A percentile compares a stretch with the other conserved stretches of the same genome.
Evolutionary conservation across 2,113 vertebrate species (phyloP).

Genomic region (Clarias macrocephalus): DNA sequence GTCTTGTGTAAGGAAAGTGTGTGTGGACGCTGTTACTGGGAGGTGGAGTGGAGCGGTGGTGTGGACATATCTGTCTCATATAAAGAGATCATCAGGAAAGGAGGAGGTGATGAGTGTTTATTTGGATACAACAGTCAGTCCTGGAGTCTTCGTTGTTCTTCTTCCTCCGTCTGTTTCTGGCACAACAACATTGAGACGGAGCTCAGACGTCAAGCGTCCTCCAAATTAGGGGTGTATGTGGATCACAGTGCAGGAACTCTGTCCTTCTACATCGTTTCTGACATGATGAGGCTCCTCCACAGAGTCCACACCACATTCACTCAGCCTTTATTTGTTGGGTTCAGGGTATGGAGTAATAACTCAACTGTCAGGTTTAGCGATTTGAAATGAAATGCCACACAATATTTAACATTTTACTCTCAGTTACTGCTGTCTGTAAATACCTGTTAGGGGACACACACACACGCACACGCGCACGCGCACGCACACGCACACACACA

Average conservation of each 20-base stretch:
- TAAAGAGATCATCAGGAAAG: background rate
- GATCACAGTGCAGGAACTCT: background rate
- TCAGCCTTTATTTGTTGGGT: background rate
- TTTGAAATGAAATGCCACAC: background rate
- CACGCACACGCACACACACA: too few relatives aligned
- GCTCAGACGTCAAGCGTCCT: background rate
- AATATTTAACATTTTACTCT: too few relatives aligned
- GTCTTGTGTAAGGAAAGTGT: background rate
- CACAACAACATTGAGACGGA: background rate
- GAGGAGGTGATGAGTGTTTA: background rate
- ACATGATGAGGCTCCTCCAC: background rate
- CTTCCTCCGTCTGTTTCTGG: background rate
- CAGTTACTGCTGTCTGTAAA: too few relatives aligned
- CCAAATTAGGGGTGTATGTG: conserved; percentile 1
- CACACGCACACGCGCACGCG: too few relatives aligned
- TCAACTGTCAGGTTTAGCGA: background rate
- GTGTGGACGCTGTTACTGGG: background rate
- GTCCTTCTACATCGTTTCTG: too few relatives aligned
- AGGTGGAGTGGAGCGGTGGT: background rate
- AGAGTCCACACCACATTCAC: too few relatives aligned
- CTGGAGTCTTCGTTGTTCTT: background rate
- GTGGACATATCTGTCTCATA: background rate
- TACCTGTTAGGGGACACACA: too few relatives aligned
- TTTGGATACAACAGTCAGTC: background rate
- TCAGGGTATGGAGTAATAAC: background rate